Percentiles rank a stretch among this genome's conserved stretches.
These are phyloP conservation scores for Anguilla rostrata DNA, from an alignment of 2,113 vertebrate genomes.

Conservation along the genomic window DNA sequence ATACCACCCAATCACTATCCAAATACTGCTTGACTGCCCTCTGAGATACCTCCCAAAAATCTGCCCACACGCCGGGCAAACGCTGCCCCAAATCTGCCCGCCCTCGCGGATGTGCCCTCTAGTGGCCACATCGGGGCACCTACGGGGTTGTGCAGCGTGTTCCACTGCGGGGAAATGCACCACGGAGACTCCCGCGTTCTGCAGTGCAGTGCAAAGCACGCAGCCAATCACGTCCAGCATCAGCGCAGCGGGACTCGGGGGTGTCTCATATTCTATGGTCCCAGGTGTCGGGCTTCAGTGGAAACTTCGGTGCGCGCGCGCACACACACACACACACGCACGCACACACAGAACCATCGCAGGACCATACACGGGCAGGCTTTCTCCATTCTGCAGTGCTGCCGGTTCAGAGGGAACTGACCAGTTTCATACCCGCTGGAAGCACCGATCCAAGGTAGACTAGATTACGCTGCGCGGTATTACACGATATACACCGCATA, in stretches of 20 bases:
- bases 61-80: no score
- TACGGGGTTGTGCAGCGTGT: no score
- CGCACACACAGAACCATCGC: neutral
- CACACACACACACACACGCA: constrained; percentile 10
- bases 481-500: no score
- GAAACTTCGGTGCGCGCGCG: constrained; percentile 35
- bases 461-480: no score
- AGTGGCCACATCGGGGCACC: neutral
- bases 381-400: neutral
- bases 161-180: no score
- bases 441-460: no score
- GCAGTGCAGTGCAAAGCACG: neutral
- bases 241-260: neutral
- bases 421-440: neutral
- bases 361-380: constrained; percentile 23
- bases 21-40: no score
- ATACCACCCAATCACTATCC: no score
- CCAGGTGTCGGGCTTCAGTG: constrained; percentile 46
- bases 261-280: constrained; percentile 23
- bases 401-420: constrained; percentile 43
- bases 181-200: no score
- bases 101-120: neutral
- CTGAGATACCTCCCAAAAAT: no score
- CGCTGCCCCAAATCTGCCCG: no score
- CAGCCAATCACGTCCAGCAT: no score